These are phyloP conservation scores for Zosterops lateralis DNA, from an alignment of 2,113 vertebrate genomes.

Conservation along the genomic window DNA sequence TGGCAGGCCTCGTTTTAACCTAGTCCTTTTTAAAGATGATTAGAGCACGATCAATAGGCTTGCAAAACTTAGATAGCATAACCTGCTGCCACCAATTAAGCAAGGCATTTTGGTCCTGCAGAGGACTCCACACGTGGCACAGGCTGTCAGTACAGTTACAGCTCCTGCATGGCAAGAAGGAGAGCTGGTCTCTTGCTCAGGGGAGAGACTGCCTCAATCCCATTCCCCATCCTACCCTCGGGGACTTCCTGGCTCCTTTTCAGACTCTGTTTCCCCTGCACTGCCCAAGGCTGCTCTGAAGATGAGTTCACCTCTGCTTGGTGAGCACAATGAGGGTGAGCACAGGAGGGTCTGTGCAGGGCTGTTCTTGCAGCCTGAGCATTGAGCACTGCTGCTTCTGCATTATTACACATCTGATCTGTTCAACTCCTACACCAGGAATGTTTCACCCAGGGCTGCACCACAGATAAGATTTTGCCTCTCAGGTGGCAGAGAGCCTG, in stretches of 20 bases:
- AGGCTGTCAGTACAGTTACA: not conserved
- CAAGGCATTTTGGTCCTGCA: not conserved
- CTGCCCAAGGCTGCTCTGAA: not conserved
- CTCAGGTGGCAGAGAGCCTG: not conserved
- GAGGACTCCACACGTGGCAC: not conserved
- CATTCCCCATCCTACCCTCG: not conserved
- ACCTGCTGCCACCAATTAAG: conserved; percentile 48
- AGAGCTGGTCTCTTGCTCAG: not conserved
- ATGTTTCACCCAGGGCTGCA: not conserved
- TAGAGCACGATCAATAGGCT: not conserved
- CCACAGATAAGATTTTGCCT: not conserved
- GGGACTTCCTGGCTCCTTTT: not conserved
- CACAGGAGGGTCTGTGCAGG: not conserved
- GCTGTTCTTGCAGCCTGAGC: not conserved
- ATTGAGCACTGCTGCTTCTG: not conserved
- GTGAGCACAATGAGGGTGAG: accelerated
- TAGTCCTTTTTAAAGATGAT: not conserved
- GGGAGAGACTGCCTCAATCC: not conserved
- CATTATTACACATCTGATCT: not conserved
- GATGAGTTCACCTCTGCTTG: not conserved
- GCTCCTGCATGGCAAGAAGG: not conserved
- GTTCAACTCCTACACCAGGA: not conserved
- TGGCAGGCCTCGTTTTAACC: not conserved
- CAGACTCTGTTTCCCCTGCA: not conserved
- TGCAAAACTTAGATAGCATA: not conserved